phyloP scores from a whole-genome alignment of 2,888 invertebrate genomes.

The Cataglyphis cursor region DNA sequence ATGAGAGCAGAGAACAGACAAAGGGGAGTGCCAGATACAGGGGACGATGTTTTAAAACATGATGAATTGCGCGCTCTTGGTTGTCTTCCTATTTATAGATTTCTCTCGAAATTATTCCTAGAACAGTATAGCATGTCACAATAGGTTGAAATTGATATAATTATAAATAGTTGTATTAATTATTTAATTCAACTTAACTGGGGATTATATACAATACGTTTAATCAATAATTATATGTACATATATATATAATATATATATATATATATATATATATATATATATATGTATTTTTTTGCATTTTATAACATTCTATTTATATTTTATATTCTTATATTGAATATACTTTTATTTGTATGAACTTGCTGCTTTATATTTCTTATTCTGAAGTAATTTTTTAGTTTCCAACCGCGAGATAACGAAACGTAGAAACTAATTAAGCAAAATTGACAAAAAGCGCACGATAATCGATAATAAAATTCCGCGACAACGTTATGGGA shows the following conservation, averaged over 20 bases:
- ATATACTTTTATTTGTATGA: not conserved
- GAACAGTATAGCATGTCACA: not conserved
- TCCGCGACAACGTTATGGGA: not conserved
- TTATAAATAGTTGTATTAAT: not conserved
- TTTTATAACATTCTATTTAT: not conserved
- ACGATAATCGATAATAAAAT: conserved; percentile 30
- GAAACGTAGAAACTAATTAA: conserved; percentile 1
- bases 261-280: not conserved
- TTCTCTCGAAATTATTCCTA: not conserved
- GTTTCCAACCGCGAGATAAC: not conserved
- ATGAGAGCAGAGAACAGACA: conserved; percentile 46
- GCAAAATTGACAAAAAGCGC: not conserved
- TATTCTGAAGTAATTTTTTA: not conserved
- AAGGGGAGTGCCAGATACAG: conserved; percentile 40
- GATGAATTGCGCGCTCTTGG: conserved; percentile 4
- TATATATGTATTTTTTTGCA: not conserved
- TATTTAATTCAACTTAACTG: not conserved
- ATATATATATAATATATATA: no score
- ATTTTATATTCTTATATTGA: not conserved
- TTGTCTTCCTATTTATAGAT: conserved; percentile 3
- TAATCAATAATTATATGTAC: no score
- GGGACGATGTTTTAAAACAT: conserved; percentile 35
- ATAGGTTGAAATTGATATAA: not conserved
- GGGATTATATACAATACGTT: not conserved
- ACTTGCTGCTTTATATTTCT: not conserved